Conservation (phyloP, 1,140 invertebrate species). For the Manduca sexta region DNA sequence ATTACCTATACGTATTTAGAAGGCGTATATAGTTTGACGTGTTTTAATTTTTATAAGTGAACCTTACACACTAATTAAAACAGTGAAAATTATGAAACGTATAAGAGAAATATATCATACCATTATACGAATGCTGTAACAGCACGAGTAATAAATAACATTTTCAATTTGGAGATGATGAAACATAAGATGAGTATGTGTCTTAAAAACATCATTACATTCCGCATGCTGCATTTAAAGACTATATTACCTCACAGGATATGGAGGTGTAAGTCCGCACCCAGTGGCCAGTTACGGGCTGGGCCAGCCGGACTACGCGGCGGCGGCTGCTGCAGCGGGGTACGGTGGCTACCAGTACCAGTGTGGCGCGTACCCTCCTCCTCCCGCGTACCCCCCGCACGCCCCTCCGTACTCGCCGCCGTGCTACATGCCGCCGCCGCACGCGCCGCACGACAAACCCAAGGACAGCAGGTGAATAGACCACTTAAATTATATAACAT, state of each 20-base stretch:
- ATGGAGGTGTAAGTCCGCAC: conserved; percentile 86
- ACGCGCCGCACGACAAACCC: conserved; percentile 82
- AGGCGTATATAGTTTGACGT: background rate
- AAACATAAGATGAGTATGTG: no score
- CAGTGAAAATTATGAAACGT: no score
- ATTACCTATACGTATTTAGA: background rate
- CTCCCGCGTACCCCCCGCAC: conserved; percentile 76
- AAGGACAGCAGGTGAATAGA: conserved; percentile 84
- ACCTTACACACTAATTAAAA: no score
- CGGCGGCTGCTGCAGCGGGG: conserved; percentile 75
- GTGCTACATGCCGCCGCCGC: conserved; percentile 89
- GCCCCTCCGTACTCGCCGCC: conserved; percentile 81
- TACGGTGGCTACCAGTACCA: conserved; percentile 77
- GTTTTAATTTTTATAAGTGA: no score
- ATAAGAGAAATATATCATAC: no score
- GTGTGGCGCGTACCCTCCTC: conserved; percentile 77
- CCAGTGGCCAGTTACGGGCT: conserved; percentile 83
- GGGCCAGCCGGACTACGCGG: conserved; percentile 84
- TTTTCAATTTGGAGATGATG: no score
- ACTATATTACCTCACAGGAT: conserved; percentile 76
- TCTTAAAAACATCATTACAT: no score
- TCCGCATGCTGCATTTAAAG: no score
- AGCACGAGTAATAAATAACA: no score
- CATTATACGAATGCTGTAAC: no score
- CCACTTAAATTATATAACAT: background rate